These are phyloP conservation scores for Drosophila burlai DNA, from an alignment of 1,140 invertebrate genomes.

Conservation along the genomic window DNA sequence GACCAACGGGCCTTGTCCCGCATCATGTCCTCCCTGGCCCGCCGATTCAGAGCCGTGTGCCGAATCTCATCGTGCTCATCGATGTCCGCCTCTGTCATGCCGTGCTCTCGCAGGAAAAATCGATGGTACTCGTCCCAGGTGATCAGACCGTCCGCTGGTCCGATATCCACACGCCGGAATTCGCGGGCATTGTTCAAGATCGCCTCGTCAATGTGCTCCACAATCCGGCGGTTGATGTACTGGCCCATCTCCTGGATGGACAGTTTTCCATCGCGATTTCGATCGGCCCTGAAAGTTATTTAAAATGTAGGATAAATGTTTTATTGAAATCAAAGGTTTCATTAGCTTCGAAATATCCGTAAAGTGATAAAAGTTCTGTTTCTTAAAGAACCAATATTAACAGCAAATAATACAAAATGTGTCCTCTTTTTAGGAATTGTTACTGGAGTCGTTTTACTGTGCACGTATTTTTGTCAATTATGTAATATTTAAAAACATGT, in stretches of 20 bases:
- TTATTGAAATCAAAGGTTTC: background rate
- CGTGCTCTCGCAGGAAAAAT: conserved; percentile 89
- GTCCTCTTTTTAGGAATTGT: background rate
- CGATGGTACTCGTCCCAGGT: conserved; percentile 93
- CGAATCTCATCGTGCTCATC: conserved; percentile 89
- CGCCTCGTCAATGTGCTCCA: conserved; percentile 91
- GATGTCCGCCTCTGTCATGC: conserved; percentile 89
- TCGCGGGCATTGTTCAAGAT: conserved; percentile 90
- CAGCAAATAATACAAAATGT: background rate
- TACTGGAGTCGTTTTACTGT: background rate
- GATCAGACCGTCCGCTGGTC: conserved; percentile 91
- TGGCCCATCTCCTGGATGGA: conserved; percentile 89
- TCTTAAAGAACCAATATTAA: background rate
- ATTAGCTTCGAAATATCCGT: no score
- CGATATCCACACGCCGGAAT: conserved; percentile 90
- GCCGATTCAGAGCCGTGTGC: conserved; percentile 85
- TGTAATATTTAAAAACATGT: conserved; percentile 6
- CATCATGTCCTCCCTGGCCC: conserved; percentile 88
- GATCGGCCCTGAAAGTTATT: conserved; percentile 88
- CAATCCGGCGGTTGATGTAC: conserved; percentile 91
- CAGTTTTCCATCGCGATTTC: conserved; percentile 87
- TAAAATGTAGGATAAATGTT: background rate
- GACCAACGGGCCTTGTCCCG: conserved; percentile 92
- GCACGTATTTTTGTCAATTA: background rate
- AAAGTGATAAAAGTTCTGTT: background rate